A percentile compares a stretch with the other conserved stretches of the same genome.
phyloP scores from a whole-genome alignment of 2,888 invertebrate genomes.

The Tenthredo distinguenda region DNA sequence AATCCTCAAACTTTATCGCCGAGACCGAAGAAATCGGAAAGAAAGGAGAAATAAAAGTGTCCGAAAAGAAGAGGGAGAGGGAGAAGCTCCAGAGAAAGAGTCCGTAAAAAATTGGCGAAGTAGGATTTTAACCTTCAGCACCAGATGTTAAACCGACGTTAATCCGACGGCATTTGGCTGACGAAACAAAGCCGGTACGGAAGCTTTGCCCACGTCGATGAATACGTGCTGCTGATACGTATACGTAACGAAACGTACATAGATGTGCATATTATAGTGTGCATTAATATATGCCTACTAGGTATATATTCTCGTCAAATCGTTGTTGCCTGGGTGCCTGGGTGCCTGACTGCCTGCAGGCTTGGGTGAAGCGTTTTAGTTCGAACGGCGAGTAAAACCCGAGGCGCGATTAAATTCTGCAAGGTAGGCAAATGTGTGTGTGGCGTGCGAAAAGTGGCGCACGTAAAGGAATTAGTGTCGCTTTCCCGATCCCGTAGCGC shows the following conservation, averaged over 20 bases:
- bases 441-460: slow-evolving; percentile 8
- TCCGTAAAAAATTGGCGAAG: not conserved
- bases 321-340: not conserved
- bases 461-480: slow-evolving; percentile 30
- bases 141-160: slow-evolving; percentile 18
- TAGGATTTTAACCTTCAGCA: slow-evolving; percentile 3
- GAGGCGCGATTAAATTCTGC: slow-evolving; percentile 36
- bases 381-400: slow-evolving; percentile 31
- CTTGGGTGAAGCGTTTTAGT: slow-evolving; percentile 1
- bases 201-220: slow-evolving; percentile 30
- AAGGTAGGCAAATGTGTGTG: not conserved
- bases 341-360: not conserved
- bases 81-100: not conserved
- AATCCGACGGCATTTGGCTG: slow-evolving; percentile 9
- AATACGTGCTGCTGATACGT: slow-evolving; percentile 7
- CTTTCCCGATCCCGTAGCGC: not conserved
- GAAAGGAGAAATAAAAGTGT: not conserved
- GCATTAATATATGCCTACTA: slow-evolving; percentile 3
- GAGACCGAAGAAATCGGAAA: not conserved
- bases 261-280: not conserved
- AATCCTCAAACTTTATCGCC: not conserved
- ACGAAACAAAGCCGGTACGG: slow-evolving; percentile 31
- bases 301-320: slow-evolving; percentile 9
- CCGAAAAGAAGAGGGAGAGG: not conserved
- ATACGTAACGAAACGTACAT: not conserved